These are phyloP conservation scores for Phalacrocorax pelagicus DNA, from an alignment of 2,113 vertebrate species.

Conservation along the genomic window DNA sequence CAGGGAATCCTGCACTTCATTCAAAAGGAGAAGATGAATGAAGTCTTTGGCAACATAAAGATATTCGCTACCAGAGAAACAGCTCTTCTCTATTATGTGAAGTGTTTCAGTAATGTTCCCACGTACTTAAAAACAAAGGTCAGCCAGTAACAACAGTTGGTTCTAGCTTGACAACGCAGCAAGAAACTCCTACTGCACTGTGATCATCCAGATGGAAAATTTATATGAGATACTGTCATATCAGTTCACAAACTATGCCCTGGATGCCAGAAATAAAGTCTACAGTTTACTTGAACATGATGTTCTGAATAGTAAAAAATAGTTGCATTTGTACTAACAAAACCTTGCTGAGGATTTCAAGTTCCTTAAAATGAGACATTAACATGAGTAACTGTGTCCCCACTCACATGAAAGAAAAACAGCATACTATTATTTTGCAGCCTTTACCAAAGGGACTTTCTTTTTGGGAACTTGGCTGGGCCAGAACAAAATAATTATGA, in stretches of 20 bases:
- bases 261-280: slow-evolving; percentile 64
- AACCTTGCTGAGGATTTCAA: neutral
- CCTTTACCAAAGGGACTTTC: neutral
- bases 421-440: neutral
- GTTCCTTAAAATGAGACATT: slow-evolving; percentile 16
- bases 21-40: slow-evolving; percentile 32
- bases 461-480: neutral
- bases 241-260: slow-evolving; percentile 61
- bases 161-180: slow-evolving; percentile 54
- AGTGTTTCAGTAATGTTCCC: slow-evolving; percentile 71
- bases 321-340: slow-evolving; percentile 44
- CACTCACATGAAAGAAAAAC: neutral
- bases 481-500: neutral
- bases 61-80: slow-evolving; percentile 27
- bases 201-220: slow-evolving; percentile 73
- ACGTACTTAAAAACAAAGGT: slow-evolving; percentile 73
- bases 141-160: slow-evolving; percentile 73
- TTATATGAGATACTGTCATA: slow-evolving; percentile 48
- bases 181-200: slow-evolving; percentile 56
- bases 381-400: neutral
- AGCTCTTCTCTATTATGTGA: slow-evolving; percentile 25
- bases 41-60: slow-evolving; percentile 27
- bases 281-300: slow-evolving; percentile 68
- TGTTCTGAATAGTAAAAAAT: slow-evolving; percentile 62
- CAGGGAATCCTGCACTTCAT: slow-evolving; percentile 20